Conservation (phyloP, 2,797 vertebrate genomes). For the Monodelphis domestica region DNA sequence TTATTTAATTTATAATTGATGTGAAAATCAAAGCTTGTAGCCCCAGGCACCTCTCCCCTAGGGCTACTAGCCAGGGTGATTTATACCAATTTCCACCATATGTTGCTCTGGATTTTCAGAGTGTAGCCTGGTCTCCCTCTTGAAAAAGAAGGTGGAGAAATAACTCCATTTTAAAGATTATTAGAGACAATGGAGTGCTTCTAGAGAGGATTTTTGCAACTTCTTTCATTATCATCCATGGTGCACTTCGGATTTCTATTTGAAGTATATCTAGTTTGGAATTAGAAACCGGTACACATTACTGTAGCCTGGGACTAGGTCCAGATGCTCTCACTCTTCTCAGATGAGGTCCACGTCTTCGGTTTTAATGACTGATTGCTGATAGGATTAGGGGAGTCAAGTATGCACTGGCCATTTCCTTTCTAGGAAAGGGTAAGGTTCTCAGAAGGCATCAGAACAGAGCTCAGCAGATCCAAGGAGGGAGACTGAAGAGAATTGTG, state of each 20-base stretch:
- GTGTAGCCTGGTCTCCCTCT: not conserved
- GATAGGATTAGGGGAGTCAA: too few relatives aligned
- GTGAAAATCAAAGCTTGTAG: not conserved
- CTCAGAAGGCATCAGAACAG: too few relatives aligned
- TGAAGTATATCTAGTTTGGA: not conserved
- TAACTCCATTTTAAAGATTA: not conserved
- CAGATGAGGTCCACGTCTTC: not conserved
- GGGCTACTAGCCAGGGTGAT: not conserved
- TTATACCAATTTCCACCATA: not conserved
- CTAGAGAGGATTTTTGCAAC: not conserved
- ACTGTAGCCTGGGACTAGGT: not conserved
- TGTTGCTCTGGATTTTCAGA: not conserved
- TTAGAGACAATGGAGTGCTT: too few relatives aligned
- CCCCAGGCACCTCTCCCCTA: too few relatives aligned
- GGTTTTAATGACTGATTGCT: too few relatives aligned
- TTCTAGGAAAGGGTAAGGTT: too few relatives aligned
- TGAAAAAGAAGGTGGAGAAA: not conserved
- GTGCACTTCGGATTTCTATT: not conserved
- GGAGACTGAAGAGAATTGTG: too few relatives aligned
- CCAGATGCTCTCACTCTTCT: not conserved
- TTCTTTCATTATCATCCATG: not conserved
- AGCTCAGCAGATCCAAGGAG: too few relatives aligned
- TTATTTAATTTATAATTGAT: not conserved
- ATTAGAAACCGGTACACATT: not conserved
- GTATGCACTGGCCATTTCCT: too few relatives aligned